Evolutionary conservation across 2,113 vertebrate species (phyloP).

Genomic region (Corythoichthys intestinalis): DNA sequence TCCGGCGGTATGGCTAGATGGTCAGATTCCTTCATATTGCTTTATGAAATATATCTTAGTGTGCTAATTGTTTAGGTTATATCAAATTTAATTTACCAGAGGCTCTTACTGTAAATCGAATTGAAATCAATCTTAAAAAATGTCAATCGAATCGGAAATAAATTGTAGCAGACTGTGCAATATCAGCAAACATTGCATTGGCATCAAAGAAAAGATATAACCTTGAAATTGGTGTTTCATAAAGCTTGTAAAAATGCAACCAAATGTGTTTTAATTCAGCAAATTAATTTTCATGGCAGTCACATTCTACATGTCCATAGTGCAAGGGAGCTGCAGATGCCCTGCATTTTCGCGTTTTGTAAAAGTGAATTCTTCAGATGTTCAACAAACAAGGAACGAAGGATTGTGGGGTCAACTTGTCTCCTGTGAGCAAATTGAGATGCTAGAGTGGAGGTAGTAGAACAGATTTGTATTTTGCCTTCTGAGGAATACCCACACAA

Average conservation of each 20-base stretch:
- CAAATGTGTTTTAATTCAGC: conserved; percentile 13
- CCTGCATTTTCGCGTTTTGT: conserved; percentile 8
- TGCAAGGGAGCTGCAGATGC: conserved; percentile 31
- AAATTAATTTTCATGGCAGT: conserved; percentile 25
- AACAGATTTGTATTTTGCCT: conserved; percentile 54
- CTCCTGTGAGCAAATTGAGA: conserved; percentile 55
- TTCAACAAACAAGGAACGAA: conserved; percentile 32
- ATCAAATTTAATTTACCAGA: too few relatives aligned
- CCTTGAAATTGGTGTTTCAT: background rate
- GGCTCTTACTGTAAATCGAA: too few relatives aligned
- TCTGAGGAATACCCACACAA: conserved; percentile 47
- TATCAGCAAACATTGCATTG: conserved; percentile 25
- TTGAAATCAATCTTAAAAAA: too few relatives aligned
- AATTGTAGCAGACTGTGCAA: too few relatives aligned
- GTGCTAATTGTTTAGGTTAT: too few relatives aligned
- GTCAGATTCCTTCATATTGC: too few relatives aligned
- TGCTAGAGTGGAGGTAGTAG: conserved; percentile 34
- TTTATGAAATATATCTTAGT: too few relatives aligned
- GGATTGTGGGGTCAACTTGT: conserved; percentile 43
- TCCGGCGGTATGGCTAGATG: too few relatives aligned
- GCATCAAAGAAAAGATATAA: background rate
- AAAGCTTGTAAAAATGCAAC: background rate
- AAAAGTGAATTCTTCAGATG: conserved; percentile 18
- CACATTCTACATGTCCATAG: conserved; percentile 19
- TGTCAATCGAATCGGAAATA: too few relatives aligned